Percentiles rank a stretch among this genome's conserved stretches.
phyloP scores from a whole-genome alignment of 2,113 vertebrate genomes.

The Spilogale gracilis region DNA sequence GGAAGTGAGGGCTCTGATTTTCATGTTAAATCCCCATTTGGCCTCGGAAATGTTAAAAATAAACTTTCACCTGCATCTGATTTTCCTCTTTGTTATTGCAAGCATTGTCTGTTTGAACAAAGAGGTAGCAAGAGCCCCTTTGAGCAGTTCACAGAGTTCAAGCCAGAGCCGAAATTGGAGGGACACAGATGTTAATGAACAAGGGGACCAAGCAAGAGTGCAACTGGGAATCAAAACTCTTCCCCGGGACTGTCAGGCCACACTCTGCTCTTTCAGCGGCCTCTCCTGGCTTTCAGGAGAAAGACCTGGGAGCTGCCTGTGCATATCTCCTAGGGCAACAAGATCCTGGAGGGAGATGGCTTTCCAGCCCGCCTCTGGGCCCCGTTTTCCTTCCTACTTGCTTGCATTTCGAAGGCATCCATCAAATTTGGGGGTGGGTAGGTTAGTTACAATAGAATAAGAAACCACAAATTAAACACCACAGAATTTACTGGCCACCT shows the following conservation, averaged over 20 bases:
- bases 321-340: background rate
- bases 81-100: slow-evolving; percentile 74
- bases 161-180: slow-evolving; percentile 58
- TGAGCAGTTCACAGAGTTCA: slow-evolving; percentile 64
- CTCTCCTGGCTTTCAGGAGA: background rate
- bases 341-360: background rate
- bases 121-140: slow-evolving; percentile 70
- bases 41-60: slow-evolving; percentile 80
- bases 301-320: too few relatives aligned
- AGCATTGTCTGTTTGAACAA: slow-evolving; percentile 78
- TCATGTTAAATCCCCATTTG: slow-evolving; percentile 78
- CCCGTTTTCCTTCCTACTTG: background rate
- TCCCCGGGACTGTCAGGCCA: background rate
- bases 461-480: background rate
- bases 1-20: slow-evolving; percentile 65
- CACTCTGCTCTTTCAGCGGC: background rate
- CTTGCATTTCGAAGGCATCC: background rate
- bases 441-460: background rate
- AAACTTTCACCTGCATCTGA: slow-evolving; percentile 83
- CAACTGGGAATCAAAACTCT: background rate
- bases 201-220: slow-evolving; percentile 23
- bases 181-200: slow-evolving; percentile 75
- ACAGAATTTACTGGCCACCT: background rate
- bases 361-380: background rate
- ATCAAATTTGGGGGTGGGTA: background rate